Base-by-base conservation (phyloP, 2,888 invertebrate genomes). In the Crossocerus cetratus region DNA sequence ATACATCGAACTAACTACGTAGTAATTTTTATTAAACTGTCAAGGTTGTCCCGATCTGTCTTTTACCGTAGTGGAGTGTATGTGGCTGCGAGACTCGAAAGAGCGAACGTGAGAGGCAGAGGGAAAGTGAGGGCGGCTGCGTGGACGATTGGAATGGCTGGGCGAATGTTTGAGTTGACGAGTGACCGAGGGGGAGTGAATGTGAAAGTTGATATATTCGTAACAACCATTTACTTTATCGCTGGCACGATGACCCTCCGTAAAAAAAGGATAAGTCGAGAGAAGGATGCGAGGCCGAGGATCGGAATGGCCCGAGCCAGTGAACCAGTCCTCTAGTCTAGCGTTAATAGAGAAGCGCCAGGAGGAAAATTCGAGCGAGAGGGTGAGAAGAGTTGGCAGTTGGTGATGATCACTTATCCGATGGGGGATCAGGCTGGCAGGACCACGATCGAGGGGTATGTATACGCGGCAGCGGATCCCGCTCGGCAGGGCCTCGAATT, bases 1-100 rank as follows among this genome's bases (percentile, higher is more conserved):
- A 71, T 76, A 76, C 76, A 76, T 76, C 76, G 76, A 76, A 76
- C 63, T 76, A 76, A 76, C 67, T 74, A 71, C 68, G 71, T 76
- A 76, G 76, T 55, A 68, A 76, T 76, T 76, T 76, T 76, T 76
- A 76, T 66, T 56, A 55, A 72, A 63, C 62, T 61, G 43, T 61
- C 66, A 11, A 49, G 58, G 53, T 65, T 58, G 62, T 55, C 57
- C 62, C 65, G 62, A 65, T 45, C 32, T 68, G 53, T 77, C 66
- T 71, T 69, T 65, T 64, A 59, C 59, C 64, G 64, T 64, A 69
- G 45, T 32, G 32, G 43, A 49, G 4, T 16, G 49, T 16, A 16
- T 49, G n/a, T 11, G 49, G 16, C 16, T 49, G 49, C 49, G 49
- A 49, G 49, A 16, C 49, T 49, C n/a, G 43, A 44, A 60, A 60